Evolutionary conservation across 2,888 invertebrate species (phyloP).

Genomic region (Drosophila neonasuta): DNA sequence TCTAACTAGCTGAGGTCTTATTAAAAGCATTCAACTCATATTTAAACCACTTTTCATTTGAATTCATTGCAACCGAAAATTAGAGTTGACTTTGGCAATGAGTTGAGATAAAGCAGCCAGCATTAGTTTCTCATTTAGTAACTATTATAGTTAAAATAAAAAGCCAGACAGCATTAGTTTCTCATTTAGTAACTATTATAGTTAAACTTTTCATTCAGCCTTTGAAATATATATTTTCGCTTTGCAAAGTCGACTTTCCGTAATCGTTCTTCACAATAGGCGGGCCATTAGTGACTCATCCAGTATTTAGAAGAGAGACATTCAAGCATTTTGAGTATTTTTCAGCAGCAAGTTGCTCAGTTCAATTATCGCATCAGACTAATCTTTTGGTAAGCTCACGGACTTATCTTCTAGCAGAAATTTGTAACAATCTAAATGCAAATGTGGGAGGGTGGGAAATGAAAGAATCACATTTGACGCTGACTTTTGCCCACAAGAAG

Average conservation of each 20-base stretch:
- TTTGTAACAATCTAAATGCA: constrained; percentile 44
- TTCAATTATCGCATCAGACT: constrained; percentile 17
- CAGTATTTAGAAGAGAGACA: constrained; percentile 8
- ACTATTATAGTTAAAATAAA: too few relatives aligned
- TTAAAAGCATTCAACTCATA: too few relatives aligned
- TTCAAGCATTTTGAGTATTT: neutral
- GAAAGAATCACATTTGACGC: constrained; percentile 60
- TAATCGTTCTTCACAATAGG: neutral
- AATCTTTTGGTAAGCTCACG: constrained; percentile 8
- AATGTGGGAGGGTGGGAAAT: constrained; percentile 20
- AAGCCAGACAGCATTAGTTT: too few relatives aligned
- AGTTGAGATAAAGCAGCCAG: too few relatives aligned
- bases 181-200: too few relatives aligned
- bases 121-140: too few relatives aligned
- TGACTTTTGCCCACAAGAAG: constrained; percentile 50
- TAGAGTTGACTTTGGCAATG: too few relatives aligned
- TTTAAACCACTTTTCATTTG: too few relatives aligned
- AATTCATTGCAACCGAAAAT: too few relatives aligned
- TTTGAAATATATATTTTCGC: neutral
- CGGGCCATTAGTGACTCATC: constrained; percentile 3
- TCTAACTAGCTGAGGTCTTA: too few relatives aligned
- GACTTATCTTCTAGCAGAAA: constrained; percentile 21
- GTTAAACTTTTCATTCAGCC: too few relatives aligned
- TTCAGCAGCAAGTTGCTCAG: constrained; percentile 6
- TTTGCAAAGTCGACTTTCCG: neutral